These are phyloP conservation scores for Coenonympha arcania DNA, from an alignment of 2,888 invertebrate species.

Conservation along the genomic window DNA sequence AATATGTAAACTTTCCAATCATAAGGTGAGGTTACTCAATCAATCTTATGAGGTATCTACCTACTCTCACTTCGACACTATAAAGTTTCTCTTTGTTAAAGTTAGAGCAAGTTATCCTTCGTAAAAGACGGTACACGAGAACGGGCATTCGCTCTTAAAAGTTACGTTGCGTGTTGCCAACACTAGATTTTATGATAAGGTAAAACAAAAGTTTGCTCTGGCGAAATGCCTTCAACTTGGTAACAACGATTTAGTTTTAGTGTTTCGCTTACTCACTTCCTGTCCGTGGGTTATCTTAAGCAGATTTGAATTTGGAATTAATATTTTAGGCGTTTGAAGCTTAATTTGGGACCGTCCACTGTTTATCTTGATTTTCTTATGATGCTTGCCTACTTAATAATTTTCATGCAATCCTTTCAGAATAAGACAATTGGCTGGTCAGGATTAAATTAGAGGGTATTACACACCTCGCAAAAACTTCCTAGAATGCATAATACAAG, in stretches of 20 bases:
- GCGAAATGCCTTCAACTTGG: constrained; percentile 18
- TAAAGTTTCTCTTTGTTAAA: background rate
- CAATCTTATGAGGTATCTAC: background rate
- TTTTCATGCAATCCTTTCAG: no score
- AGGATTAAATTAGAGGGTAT: no score
- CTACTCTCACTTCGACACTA: background rate
- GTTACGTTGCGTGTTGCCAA: constrained; percentile 19
- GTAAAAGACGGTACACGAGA: constrained; percentile 2
- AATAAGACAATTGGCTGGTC: no score
- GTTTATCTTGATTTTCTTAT: no score
- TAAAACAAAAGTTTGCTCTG: constrained; percentile 21
- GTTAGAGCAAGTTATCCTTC: background rate
- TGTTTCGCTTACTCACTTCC: constrained; percentile 19
- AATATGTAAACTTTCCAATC: no score
- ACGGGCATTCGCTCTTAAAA: constrained; percentile 11
- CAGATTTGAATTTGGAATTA: constrained; percentile 1
- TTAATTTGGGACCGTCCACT: background rate
- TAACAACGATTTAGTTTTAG: constrained; percentile 20
- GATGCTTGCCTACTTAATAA: no score
- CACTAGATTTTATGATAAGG: constrained; percentile 23
- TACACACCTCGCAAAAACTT: no score
- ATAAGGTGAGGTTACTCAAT: background rate
- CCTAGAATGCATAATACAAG: no score
- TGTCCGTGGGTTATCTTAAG: background rate
- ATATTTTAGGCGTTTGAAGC: background rate